A percentile compares a stretch with the other conserved stretches of the same genome.
Conservation (phyloP, 2,113 vertebrate species). For the Pao palembangensis region DNA sequence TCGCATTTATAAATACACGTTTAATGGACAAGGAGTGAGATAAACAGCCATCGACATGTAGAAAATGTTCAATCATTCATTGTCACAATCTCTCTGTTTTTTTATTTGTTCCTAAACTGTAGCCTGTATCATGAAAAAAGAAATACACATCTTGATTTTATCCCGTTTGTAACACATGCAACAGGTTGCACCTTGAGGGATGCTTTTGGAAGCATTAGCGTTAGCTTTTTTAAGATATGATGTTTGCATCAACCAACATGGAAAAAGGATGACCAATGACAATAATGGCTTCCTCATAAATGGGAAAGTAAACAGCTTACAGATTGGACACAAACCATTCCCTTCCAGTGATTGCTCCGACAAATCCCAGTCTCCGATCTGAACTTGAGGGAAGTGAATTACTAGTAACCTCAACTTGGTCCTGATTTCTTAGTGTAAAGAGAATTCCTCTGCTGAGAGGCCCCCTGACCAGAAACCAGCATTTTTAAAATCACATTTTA, state of each 20-base stretch:
- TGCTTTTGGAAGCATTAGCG: too few relatives aligned
- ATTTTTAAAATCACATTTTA: slow-evolving; percentile 21
- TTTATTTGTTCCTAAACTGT: too few relatives aligned
- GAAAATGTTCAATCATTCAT: too few relatives aligned
- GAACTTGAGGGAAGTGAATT: too few relatives aligned
- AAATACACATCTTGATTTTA: too few relatives aligned
- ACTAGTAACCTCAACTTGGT: neutral
- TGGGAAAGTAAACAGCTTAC: neutral
- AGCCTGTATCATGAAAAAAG: too few relatives aligned
- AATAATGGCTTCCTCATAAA: neutral
- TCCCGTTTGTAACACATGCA: neutral
- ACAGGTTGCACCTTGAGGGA: neutral
- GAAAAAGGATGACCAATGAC: neutral
- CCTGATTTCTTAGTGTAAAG: slow-evolving; percentile 21
- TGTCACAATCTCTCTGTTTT: too few relatives aligned
- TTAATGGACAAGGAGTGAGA: neutral
- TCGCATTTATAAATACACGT: neutral
- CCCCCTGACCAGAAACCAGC: slow-evolving; percentile 11
- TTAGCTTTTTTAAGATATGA: neutral
- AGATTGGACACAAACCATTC: neutral
- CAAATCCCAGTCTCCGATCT: neutral
- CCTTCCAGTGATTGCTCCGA: neutral
- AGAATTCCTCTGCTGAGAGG: slow-evolving; percentile 24
- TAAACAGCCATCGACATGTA: too few relatives aligned
- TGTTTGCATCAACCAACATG: neutral